phyloP scores from a whole-genome alignment of 2,113 vertebrate genomes.

The Furnarius figulus region DNA sequence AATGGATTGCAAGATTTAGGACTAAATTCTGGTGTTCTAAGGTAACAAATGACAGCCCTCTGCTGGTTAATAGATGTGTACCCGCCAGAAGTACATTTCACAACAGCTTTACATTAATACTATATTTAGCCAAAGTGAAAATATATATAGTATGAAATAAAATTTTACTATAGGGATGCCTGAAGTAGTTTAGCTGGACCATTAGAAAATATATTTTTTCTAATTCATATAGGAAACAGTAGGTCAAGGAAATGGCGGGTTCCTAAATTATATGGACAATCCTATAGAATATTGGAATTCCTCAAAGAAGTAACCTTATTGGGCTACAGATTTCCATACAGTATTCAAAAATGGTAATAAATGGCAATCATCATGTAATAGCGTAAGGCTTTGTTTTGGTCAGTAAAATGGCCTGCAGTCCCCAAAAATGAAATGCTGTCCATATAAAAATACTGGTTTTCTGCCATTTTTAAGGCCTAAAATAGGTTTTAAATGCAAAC shows the following conservation, averaged over 20 bases:
- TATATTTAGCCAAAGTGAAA: background rate
- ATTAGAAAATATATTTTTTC: background rate
- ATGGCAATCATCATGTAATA: background rate
- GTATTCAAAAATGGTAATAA: background rate
- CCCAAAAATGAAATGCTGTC: background rate
- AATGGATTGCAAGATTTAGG: background rate
- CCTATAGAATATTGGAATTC: background rate
- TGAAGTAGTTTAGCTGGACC: background rate
- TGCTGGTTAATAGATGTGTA: background rate
- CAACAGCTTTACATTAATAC: background rate
- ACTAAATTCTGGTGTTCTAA: background rate
- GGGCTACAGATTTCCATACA: background rate
- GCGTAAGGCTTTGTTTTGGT: background rate
- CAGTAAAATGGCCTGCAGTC: background rate
- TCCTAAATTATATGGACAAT: background rate
- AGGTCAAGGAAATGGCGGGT: background rate
- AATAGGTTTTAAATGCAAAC: background rate
- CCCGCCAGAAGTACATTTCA: background rate
- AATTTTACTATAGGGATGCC: background rate
- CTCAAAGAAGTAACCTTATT: background rate
- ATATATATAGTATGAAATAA: background rate
- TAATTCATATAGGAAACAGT: background rate
- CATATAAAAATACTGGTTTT: background rate
- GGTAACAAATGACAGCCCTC: conserved; percentile 29
- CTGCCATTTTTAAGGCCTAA: background rate